Evolutionary conservation across 2,797 vertebrate genomes (phyloP), one percentile per base, ranked within the genome.

Genomic region (Coregonus ussuriensis): DNA sequence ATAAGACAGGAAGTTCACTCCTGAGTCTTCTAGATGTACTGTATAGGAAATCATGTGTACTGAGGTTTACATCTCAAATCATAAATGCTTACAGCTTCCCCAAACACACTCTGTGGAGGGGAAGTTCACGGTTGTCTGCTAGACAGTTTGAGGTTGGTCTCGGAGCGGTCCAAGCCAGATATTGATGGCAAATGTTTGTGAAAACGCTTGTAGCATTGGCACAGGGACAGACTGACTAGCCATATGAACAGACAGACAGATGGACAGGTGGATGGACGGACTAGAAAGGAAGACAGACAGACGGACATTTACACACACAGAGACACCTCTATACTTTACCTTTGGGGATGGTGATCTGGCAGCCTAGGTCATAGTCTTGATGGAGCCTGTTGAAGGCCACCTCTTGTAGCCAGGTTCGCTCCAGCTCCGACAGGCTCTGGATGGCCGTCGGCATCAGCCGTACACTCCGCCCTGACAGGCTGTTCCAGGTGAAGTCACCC

Each of bases 401-500:
- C 92, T 98, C 97, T 93, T 97, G 97, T 72, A 98, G 94, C 69
- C 95, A 89, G 74, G 94, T 93, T 67, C 97, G 93, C 93, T 98
- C 97, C 92, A 98, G 89, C 93, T 98, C 97, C 0, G 97, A 98
- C 78, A 98, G 95, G 84, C 96, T 98, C 83, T 98, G 97, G 84
- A 98, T 95, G 75, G 94, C 91, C 66, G 98, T 97, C 1, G 96
- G 95, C 81, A 94, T 94, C 91, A 98, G 94, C 41, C 94, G 95
- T 80, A 98, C 96, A 0, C 94, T 96, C 90, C 96, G 95, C 67
- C 97, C 97, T 25, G 97, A 98, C 96, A 97, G 95, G 92, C 96
- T 97, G 95, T 96, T 97, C 97, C 97, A 98, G 90, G 96, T 98
- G 93, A 97, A 97, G 81, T 98, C 97, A 91, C 97, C 97, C 97